Evolutionary conservation across 2,797 vertebrate genomes (phyloP).

Genomic region (Hylomyscus alleni): DNA sequence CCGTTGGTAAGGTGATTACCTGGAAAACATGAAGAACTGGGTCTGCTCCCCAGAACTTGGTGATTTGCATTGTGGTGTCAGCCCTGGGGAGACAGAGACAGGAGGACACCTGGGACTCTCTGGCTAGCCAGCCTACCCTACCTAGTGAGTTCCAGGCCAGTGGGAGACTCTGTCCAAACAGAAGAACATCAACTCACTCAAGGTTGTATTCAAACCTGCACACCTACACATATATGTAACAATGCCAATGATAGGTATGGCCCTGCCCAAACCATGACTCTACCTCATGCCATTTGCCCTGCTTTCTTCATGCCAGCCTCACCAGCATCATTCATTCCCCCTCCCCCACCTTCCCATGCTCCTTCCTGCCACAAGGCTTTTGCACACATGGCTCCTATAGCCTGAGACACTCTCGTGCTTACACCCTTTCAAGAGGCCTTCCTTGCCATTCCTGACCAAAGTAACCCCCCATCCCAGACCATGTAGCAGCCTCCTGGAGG

Average conservation of each 20-base stretch:
- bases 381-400: not conserved
- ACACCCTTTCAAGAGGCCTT: not conserved
- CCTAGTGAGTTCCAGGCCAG: not conserved
- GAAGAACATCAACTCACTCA: not conserved
- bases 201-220: not conserved
- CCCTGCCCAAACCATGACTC: not conserved
- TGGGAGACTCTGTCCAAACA: not conserved
- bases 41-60: not conserved
- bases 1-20: not conserved
- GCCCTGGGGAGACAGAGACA: not conserved
- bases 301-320: not conserved
- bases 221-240: not conserved
- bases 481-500: not conserved
- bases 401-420: not conserved
- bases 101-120: not conserved
- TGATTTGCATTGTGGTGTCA: not conserved
- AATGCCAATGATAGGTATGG: not conserved
- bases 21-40: not conserved
- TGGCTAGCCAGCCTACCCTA: not conserved
- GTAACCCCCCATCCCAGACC: not conserved
- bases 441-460: not conserved
- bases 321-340: not conserved
- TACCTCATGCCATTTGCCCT: rapidly evolving
- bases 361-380: not conserved
- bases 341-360: not conserved